These are phyloP conservation scores for Epizoanthus fatuus DNA, from an alignment of 92 coral and sea anemone genomes.

Conservation along the genomic window DNA sequence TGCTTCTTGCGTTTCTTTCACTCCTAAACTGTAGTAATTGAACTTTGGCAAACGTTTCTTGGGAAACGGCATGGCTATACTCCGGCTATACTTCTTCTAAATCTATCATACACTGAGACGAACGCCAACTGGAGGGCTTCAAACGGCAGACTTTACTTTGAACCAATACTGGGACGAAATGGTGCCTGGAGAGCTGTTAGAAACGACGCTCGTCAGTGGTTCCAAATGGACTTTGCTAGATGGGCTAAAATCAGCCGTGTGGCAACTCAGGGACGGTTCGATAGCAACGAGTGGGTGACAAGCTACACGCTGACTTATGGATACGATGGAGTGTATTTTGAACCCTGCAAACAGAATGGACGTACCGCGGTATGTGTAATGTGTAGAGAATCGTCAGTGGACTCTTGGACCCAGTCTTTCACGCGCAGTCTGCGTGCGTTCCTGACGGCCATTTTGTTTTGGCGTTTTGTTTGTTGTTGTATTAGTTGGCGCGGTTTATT, in stretches of 20 bases:
- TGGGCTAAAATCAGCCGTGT: background rate
- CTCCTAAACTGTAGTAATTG: background rate
- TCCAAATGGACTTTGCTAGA: constrained; percentile 1
- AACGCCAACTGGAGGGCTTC: too few relatives aligned
- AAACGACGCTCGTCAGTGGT: background rate
- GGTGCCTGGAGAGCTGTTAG: background rate
- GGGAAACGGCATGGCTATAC: too few relatives aligned
- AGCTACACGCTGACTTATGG: background rate
- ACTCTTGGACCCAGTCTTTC: too few relatives aligned
- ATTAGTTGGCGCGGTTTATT: too few relatives aligned
- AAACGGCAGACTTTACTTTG: background rate
- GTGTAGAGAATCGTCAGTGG: too few relatives aligned
- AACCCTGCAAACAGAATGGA: too few relatives aligned
- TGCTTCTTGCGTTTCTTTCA: background rate
- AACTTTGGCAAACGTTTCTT: background rate
- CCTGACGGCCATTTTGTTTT: too few relatives aligned
- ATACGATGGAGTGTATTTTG: background rate
- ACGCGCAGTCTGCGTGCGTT: too few relatives aligned
- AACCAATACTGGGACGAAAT: background rate
- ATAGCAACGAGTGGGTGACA: constrained; percentile 15
- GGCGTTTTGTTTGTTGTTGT: too few relatives aligned
- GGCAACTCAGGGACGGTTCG: background rate
- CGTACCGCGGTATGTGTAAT: too few relatives aligned
- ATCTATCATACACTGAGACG: constrained; percentile 4
- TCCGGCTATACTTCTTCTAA: too few relatives aligned